These are phyloP conservation scores for Heteronetta atricapilla DNA, from an alignment of 2,113 vertebrate species.

Conservation along the genomic window DNA sequence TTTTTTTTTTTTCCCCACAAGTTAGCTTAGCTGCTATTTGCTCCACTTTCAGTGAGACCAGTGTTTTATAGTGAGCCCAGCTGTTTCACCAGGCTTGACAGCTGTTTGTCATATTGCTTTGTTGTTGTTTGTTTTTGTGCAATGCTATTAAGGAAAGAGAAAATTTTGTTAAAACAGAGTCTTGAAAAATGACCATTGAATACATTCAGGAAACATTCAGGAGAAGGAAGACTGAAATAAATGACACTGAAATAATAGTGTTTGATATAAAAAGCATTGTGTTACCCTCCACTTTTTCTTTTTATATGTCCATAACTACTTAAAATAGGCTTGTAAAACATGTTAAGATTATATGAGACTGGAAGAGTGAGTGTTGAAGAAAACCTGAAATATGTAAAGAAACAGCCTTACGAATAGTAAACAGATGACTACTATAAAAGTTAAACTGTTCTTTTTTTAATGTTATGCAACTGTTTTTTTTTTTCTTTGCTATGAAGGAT, in stretches of 20 bases:
- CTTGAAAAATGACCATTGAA: not conserved
- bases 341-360: not conserved
- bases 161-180: not conserved
- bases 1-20: too few relatives aligned
- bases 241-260: not conserved
- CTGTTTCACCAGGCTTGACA: not conserved
- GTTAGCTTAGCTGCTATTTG: not conserved
- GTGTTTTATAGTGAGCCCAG: not conserved
- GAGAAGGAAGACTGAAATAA: not conserved
- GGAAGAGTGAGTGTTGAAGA: not conserved
- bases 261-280: not conserved
- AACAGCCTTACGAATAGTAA: not conserved
- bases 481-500: not conserved
- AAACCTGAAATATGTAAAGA: not conserved
- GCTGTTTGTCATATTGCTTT: not conserved
- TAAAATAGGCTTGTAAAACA: not conserved
- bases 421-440: not conserved
- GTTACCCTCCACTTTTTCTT: not conserved
- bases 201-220: not conserved
- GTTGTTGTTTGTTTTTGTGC: not conserved
- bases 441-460: not conserved
- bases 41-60: not conserved
- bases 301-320: not conserved
- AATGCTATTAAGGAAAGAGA: not conserved
- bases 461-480: not conserved